Evolutionary conservation across 2,113 vertebrate species (phyloP).

Genomic region (Antigone vipio): DNA sequence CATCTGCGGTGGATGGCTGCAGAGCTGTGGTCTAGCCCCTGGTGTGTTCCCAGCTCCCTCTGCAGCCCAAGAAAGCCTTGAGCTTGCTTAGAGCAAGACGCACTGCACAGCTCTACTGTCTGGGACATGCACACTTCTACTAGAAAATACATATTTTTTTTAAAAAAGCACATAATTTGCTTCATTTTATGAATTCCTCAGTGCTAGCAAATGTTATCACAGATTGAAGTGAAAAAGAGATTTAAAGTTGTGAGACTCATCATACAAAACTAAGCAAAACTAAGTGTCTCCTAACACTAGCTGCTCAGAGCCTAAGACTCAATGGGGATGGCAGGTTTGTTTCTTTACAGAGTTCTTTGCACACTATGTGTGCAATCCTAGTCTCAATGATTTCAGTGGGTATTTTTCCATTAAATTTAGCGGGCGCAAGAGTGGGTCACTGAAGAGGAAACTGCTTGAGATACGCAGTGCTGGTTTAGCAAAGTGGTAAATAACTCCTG

Average conservation of each 20-base stretch:
- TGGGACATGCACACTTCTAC: not conserved
- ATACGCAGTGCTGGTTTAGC: not conserved
- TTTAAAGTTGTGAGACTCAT: not conserved
- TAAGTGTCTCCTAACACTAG: not conserved
- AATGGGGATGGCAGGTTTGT: not conserved
- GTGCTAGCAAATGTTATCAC: not conserved
- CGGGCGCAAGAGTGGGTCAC: not conserved
- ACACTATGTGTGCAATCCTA: not conserved
- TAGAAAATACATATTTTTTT: not conserved
- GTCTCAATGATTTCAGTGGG: not conserved
- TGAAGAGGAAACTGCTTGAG: not conserved
- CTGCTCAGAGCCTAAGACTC: not conserved
- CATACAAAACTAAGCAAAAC: not conserved
- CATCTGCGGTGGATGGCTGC: not conserved
- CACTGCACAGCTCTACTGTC: not conserved
- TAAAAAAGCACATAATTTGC: not conserved
- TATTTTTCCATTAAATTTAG: not conserved
- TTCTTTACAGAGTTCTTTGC: not conserved
- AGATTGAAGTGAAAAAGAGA: not conserved
- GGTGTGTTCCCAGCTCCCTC: not conserved
- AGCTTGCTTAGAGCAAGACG: accelerated
- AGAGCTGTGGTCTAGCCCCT: not conserved
- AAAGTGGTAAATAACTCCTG: not conserved
- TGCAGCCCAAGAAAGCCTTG: not conserved
- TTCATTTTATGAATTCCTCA: not conserved